These are phyloP conservation scores for Proterorhinus semilunaris DNA, from an alignment of 2,113 vertebrate genomes.

Conservation along the genomic window DNA sequence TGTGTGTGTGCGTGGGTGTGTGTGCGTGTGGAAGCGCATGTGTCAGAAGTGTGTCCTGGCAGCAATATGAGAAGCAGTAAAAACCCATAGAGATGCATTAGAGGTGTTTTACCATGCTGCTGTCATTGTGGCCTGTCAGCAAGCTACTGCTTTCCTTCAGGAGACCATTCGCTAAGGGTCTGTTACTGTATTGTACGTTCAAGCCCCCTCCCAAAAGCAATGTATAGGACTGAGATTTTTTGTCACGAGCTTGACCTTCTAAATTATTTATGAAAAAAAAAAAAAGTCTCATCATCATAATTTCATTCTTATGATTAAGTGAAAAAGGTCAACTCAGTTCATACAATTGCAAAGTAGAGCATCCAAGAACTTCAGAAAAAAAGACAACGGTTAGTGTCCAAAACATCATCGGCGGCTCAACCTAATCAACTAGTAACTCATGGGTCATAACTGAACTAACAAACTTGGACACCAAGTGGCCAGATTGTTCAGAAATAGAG, in stretches of 20 bases:
- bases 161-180: conserved; percentile 31
- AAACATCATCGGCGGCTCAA: no score
- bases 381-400: no score
- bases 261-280: no score
- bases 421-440: no score
- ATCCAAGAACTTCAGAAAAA: no score
- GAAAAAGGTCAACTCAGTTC: no score
- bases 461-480: no score
- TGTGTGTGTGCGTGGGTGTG: conserved; percentile 9
- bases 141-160: conserved; percentile 42
- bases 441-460: no score
- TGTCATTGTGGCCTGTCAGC: conserved; percentile 65
- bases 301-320: no score
- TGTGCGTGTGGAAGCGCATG: conserved; percentile 22
- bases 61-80: conserved; percentile 64
- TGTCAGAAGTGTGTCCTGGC: conserved; percentile 49
- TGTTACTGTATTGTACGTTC: background rate
- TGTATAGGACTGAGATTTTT: background rate
- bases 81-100: conserved; percentile 63
- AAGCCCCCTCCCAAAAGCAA: background rate
- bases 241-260: conserved; percentile 21
- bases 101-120: conserved; percentile 69
- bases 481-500: no score
- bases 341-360: no score
- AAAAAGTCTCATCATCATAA: no score